Evolutionary conservation across 2,113 vertebrate genomes (phyloP).

Genomic region (Aplodontia rufa): DNA sequence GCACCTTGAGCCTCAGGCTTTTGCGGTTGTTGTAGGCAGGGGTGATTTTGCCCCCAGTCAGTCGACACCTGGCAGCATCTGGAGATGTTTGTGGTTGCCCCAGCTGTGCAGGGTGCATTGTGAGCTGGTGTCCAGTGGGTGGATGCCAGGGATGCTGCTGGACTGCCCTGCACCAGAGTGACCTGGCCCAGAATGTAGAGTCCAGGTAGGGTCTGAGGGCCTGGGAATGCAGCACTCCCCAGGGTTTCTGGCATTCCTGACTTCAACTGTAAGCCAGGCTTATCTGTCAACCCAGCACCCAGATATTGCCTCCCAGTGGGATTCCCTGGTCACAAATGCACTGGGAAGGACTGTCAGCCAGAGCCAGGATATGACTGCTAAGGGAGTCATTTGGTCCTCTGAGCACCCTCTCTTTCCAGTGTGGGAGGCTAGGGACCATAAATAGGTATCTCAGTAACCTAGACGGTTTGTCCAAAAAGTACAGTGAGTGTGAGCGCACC

Average conservation of each 20-base stretch:
- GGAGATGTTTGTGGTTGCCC: not conserved
- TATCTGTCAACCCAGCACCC: not conserved
- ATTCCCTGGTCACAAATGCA: not conserved
- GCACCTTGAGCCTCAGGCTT: too few species aligned
- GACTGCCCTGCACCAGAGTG: rapidly evolving
- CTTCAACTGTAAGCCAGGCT: not conserved
- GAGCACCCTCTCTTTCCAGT: rapidly evolving
- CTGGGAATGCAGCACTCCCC: rapidly evolving
- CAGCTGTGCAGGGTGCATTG: not conserved
- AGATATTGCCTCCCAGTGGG: rapidly evolving
- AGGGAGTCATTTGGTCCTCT: not conserved
- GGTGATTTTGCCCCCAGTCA: not conserved
- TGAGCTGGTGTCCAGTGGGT: not conserved
- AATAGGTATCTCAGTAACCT: too few species aligned
- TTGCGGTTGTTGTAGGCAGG: too few species aligned
- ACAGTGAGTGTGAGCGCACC: not conserved
- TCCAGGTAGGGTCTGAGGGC: not conserved
- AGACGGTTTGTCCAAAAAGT: not conserved
- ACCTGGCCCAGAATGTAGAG: too few species aligned
- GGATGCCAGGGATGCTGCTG: not conserved
- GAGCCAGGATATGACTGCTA: rapidly evolving
- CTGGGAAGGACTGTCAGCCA: not conserved
- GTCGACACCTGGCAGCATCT: not conserved
- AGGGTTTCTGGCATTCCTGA: too few species aligned
- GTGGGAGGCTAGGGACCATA: not conserved